These are phyloP conservation scores for Cacoxenus indagator DNA, from an alignment of 2,888 invertebrate genomes.

Conservation along the genomic window DNA sequence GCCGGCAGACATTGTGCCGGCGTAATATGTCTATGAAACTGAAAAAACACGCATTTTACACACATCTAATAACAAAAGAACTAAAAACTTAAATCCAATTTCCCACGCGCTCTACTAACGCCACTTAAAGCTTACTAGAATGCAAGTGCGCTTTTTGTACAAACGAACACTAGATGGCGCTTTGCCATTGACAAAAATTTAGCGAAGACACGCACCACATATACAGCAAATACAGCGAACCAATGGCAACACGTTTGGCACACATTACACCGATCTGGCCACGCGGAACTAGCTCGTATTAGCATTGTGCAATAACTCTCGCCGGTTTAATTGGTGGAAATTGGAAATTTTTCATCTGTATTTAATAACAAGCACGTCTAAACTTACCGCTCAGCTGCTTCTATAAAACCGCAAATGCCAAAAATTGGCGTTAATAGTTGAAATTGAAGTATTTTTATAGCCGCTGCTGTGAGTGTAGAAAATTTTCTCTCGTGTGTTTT, in stretches of 20 bases:
- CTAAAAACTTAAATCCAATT: no score
- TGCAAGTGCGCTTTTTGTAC: no score
- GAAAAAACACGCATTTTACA: no score
- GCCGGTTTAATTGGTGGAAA: not conserved
- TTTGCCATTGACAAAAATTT: not conserved
- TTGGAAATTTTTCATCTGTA: not conserved
- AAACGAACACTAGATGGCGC: not conserved
- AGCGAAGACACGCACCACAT: not conserved
- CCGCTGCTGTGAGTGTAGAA: slow-evolving; percentile 25
- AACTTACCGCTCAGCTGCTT: not conserved
- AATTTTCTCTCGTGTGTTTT: not conserved
- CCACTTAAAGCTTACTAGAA: no score
- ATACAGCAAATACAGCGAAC: not conserved
- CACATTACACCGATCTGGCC: no score
- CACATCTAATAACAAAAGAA: no score
- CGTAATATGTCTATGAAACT: no score
- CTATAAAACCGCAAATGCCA: not conserved
- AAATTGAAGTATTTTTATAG: not conserved
- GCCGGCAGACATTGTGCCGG: not conserved
- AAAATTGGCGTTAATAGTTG: not conserved
- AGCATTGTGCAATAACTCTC: not conserved
- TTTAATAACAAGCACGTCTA: not conserved
- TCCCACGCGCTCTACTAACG: no score
- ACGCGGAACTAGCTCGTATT: no score
- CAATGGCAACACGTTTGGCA: not conserved